These are phyloP conservation scores for Nymphicus hollandicus DNA, from an alignment of 2,113 vertebrate species.

Conservation along the genomic window DNA sequence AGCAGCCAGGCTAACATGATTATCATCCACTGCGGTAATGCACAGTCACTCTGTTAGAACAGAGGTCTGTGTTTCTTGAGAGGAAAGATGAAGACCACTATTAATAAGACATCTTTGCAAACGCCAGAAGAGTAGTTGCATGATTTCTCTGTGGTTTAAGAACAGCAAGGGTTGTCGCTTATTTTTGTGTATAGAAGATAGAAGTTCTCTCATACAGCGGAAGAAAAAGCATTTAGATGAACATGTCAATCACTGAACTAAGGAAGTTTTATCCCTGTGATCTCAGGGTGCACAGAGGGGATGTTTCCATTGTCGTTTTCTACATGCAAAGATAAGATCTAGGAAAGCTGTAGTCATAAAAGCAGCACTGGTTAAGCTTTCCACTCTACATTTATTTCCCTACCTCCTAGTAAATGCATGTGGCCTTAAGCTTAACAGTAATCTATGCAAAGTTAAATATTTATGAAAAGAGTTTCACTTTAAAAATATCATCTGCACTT, in stretches of 20 bases:
- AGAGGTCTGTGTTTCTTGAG: background rate
- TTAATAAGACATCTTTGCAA: background rate
- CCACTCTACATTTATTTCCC: background rate
- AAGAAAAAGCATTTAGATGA: slow-evolving; percentile 29
- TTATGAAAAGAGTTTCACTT: slow-evolving; percentile 9
- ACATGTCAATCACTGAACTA: background rate
- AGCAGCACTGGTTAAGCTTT: background rate
- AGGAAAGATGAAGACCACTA: background rate
- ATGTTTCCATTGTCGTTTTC: background rate
- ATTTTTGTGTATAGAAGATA: background rate
- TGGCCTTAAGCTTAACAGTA: background rate
- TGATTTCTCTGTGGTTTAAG: background rate
- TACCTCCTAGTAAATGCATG: background rate
- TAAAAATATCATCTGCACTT: slow-evolving; percentile 2
- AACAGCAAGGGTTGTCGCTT: background rate
- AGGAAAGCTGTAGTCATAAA: background rate
- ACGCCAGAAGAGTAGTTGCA: background rate
- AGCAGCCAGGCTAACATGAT: background rate
- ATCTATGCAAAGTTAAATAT: slow-evolving; percentile 35
- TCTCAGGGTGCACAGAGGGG: background rate
- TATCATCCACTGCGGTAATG: background rate
- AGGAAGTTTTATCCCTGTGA: slow-evolving; percentile 13
- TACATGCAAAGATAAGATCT: background rate
- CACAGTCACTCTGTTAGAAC: background rate
- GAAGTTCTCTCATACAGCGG: background rate